Base-by-base conservation (phyloP, 1,140 invertebrate genomes). In the Trichomalopsis sarcophagae region DNA sequence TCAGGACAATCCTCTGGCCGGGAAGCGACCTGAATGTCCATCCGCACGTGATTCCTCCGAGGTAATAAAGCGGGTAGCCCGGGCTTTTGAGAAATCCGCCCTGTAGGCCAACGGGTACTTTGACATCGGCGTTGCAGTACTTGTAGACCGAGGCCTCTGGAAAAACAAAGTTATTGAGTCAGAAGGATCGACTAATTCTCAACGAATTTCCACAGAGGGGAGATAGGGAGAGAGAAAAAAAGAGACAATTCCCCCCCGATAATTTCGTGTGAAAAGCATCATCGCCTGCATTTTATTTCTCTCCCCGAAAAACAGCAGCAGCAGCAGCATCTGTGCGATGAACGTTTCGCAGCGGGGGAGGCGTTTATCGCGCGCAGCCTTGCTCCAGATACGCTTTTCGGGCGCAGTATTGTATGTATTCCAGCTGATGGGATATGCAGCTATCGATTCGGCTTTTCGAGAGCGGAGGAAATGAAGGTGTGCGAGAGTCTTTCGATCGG, bases 51-150 rank as follows among this genome's bases (percentile, higher is more conserved):
- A 89, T 89, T 14, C 89, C 89, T 0, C 92, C 92, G 2, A 90
- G 80, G 81, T 93, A 93, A 36, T 91, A 93, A 0, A 92, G 86
- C 4, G 92, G 92, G 79, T 93, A 93, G 40, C 92, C 92, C 0
- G 92, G 92, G 1, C 91, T 91, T 80, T 90, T 91, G 14, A 93
- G 86, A 81, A 91, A 93, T 11, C 92, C 92, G n/a, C 88, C 91
- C 47, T 36, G 33, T 1, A 90, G 89, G 0, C 88, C 89, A 0
- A 47, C 86, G 7, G 82, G 82, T n/a, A 93, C 90, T 73, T 87
- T 88, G n/a, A 93, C 83, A 40, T 92, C 87, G 14, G 88, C 88
- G 84, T 93, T 93, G 86, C 92, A 93, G 76, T 91, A 93, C 87
- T 90, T 91, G 11, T 86, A 87, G n/a, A 93, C 91, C 1, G 90